Conservation (phyloP, 2,797 vertebrate species). For the Liparis tanakae region DNA sequence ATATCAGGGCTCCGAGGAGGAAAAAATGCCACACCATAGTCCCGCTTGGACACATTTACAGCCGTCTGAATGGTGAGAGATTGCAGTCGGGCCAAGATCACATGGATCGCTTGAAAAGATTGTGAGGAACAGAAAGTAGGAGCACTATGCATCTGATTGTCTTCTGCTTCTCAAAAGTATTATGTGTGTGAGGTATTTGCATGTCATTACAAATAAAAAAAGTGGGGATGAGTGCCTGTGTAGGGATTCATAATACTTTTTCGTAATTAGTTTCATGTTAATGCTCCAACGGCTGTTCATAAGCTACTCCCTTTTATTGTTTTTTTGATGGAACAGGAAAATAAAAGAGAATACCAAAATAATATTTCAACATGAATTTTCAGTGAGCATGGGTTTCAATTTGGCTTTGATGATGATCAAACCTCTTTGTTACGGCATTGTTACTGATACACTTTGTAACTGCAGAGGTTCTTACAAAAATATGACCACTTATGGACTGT, state of each 20-base stretch:
- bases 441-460: constrained; percentile 1
- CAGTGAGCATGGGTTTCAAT: not conserved
- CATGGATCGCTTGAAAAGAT: constrained; percentile 30
- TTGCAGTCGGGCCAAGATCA: constrained; percentile 24
- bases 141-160: constrained; percentile 24
- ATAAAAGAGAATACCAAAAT: constrained; percentile 22
- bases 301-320: constrained; percentile 16
- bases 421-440: not conserved
- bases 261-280: constrained; percentile 34
- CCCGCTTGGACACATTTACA: constrained; percentile 53
- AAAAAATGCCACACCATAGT: constrained; percentile 51
- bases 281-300: constrained; percentile 10
- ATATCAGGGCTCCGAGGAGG: constrained; percentile 64
- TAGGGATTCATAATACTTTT: constrained; percentile 33
- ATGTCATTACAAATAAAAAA: constrained; percentile 36
- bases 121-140: constrained; percentile 5
- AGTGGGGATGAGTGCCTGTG: constrained; percentile 25
- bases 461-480: constrained; percentile 12
- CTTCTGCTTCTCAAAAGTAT: constrained; percentile 34
- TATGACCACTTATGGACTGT: constrained; percentile 8
- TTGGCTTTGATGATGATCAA: constrained; percentile 7
- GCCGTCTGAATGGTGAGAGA: constrained; percentile 27
- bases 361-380: constrained; percentile 10
- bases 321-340: constrained; percentile 12
- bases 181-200: constrained; percentile 25